Conservation (phyloP, 1,140 invertebrate genomes). For the Drosophila suzukii region DNA sequence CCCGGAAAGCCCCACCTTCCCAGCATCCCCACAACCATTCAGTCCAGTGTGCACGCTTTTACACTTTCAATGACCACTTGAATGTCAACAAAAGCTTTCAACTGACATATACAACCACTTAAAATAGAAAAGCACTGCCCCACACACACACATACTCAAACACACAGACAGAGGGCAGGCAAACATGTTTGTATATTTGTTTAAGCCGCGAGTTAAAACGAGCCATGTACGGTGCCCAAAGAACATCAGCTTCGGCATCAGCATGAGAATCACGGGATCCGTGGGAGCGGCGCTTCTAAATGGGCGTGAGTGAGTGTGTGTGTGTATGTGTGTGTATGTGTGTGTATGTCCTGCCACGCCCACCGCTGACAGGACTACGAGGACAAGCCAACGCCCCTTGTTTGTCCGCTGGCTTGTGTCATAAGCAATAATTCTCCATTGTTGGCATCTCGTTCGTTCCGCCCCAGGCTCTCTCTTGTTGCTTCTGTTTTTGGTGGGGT, state of each 20-base stretch:
- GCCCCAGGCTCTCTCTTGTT: slow-evolving; percentile 59
- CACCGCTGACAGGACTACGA: slow-evolving; percentile 21
- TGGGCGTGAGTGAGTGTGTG: slow-evolving; percentile 60
- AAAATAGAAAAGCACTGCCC: slow-evolving; percentile 71
- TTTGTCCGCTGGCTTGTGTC: slow-evolving; percentile 57
- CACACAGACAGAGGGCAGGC: not conserved
- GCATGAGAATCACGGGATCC: slow-evolving; percentile 16
- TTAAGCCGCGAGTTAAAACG: slow-evolving; percentile 69
- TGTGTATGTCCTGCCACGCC: slow-evolving; percentile 26
- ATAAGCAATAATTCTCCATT: slow-evolving; percentile 78
- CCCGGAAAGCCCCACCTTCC: not conserved
- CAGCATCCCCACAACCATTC: slow-evolving; percentile 3
- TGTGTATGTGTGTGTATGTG: slow-evolving; percentile 31
- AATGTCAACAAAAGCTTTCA: slow-evolving; percentile 81
- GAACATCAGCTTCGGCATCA: slow-evolving; percentile 29
- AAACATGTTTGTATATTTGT: slow-evolving; percentile 53
- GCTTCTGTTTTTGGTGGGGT: slow-evolving; percentile 20
- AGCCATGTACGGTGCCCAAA: slow-evolving; percentile 43
- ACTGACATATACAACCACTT: slow-evolving; percentile 81
- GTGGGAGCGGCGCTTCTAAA: not conserved
- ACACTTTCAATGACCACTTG: slow-evolving; percentile 81
- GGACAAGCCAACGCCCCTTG: not conserved
- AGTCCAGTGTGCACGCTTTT: slow-evolving; percentile 60
- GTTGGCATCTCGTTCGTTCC: slow-evolving; percentile 52
- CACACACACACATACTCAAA: slow-evolving; percentile 27